Conservation (phyloP, 1,140 invertebrate genomes). For the Dermatophagoides farinae region DNA sequence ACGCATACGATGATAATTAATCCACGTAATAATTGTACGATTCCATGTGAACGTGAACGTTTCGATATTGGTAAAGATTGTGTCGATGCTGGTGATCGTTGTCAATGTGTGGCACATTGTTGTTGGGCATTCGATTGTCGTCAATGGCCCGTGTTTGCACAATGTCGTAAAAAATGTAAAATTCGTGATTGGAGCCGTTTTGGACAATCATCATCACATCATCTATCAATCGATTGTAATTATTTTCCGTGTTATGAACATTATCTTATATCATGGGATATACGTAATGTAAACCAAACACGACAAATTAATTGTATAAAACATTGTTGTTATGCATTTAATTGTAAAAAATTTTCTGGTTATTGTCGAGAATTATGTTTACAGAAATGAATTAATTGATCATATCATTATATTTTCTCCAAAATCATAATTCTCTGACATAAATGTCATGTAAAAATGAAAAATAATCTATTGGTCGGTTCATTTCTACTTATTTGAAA, state of each 20-base stretch:
- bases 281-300: background rate
- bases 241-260: background rate
- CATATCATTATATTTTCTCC: too few species aligned
- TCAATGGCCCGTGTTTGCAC: background rate
- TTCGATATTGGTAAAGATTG: conserved; percentile 6
- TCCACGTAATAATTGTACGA: background rate
- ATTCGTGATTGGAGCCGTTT: conserved; percentile 3
- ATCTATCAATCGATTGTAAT: background rate
- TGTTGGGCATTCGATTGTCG: conserved; percentile 8
- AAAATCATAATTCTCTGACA: too few species aligned
- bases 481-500: too few species aligned
- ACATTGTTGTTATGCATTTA: conserved; percentile 5
- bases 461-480: too few species aligned
- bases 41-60: background rate
- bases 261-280: background rate
- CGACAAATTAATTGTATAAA: background rate
- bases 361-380: background rate
- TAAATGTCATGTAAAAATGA: too few species aligned
- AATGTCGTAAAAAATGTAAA: conserved; percentile 1
- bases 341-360: conserved; percentile 1
- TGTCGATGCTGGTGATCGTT: background rate
- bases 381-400: too few species aligned
- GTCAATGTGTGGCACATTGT: conserved; percentile 5
- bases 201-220: background rate
- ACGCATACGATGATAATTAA: too few species aligned